phyloP scores from a whole-genome alignment of 2,888 invertebrate species.

The Troides oblongomaculatus region DNA sequence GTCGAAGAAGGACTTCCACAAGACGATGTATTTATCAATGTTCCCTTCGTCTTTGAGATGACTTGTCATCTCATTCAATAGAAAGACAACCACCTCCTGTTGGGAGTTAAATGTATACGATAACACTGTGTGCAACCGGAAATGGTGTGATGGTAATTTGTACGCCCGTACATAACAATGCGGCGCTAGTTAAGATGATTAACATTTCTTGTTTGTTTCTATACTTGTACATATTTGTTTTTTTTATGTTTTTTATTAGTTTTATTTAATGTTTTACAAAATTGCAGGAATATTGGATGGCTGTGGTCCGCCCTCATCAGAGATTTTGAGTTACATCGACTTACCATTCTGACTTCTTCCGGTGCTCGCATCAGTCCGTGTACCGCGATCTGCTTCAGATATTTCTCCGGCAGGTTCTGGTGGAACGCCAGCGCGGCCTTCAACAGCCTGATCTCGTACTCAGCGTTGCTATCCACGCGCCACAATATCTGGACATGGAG shows the following conservation, averaged over 20 bases:
- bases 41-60: slow-evolving; percentile 32
- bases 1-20: slow-evolving; percentile 48
- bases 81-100: slow-evolving; percentile 42
- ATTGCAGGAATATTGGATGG: too few species aligned
- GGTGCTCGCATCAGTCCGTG: slow-evolving; percentile 40
- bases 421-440: slow-evolving; percentile 44
- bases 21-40: slow-evolving; percentile 37
- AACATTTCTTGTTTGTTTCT: too few species aligned
- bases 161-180: too few species aligned
- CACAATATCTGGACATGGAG: slow-evolving; percentile 42
- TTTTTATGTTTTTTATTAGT: too few species aligned
- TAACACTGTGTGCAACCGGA: too few species aligned
- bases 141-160: too few species aligned
- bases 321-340: slow-evolving; percentile 14
- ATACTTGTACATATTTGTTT: too few species aligned
- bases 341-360: slow-evolving; percentile 42
- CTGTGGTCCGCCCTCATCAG: too few species aligned
- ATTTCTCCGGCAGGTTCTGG: slow-evolving; percentile 40
- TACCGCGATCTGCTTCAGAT: slow-evolving; percentile 37
- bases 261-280: too few species aligned
- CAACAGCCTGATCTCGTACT: slow-evolving; percentile 42
- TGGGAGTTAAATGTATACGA: slow-evolving; percentile 7
- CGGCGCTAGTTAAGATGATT: too few species aligned
- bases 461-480: slow-evolving; percentile 40
- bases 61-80: slow-evolving; percentile 41